Evolutionary conservation across 2,113 vertebrate genomes (phyloP), one percentile per base, ranked within the genome.

Genomic region (Podocnemis expansa): DNA sequence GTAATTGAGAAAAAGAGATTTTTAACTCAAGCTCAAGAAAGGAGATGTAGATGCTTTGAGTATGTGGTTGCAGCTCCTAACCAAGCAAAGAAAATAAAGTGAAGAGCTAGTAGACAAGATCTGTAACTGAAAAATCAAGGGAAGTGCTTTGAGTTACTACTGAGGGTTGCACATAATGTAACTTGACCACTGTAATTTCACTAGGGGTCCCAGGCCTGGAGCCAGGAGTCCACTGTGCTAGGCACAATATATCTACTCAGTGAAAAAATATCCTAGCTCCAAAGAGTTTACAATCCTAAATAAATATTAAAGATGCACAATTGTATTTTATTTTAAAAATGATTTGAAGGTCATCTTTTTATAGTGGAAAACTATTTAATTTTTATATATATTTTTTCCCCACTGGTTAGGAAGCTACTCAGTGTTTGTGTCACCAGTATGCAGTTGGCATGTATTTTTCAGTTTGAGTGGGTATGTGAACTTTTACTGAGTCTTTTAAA

Each of bases 381-480:
- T 2, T 76, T 84, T 88, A n/a, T n/a, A n/a, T n/a, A n/a, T n/a
- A 2, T 38, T 75, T 84, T 34, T 73, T 31, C 34, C 6, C 82
- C 22, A 14, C 78, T 85, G 17, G 51, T 79, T 8, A 21, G 41
- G 27, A 47, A 78, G 80, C 63, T 84, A n/a, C n/a, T 63, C 24
- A 22, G 0, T 2, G 5, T 27, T 4, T 80, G 24, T 47, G 11
- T 29, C 13, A 54, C 29, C 34, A 84, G 27, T 73, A 38, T 76
- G 10, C 90, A 82, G 34, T 31, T 89, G 79, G 3, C 11, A 0
- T 14, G 22, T 84, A 82, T 38, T 52, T 47, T 90, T 88, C n/a
- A 79, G 73, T 41, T 84, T 81, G 78, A 34, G 47, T 0, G 0
- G 27, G 54, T 82, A 11, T 0, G 0, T 38, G 43, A 21, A 38